phyloP scores from a whole-genome alignment of 2,113 vertebrate genomes.

The Pantherophis guttatus region DNA sequence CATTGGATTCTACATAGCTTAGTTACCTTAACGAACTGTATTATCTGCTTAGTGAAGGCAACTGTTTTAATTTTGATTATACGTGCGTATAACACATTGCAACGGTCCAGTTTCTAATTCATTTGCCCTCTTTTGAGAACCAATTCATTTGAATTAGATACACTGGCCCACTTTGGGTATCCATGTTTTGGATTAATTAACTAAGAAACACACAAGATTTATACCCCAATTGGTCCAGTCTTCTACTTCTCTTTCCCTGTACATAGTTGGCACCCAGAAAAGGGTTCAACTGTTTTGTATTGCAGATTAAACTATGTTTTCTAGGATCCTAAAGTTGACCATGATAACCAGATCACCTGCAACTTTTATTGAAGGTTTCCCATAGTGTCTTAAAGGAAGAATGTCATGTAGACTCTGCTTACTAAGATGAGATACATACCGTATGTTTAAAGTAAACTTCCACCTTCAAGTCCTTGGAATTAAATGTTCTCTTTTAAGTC shows the following conservation, averaged over 20 bases:
- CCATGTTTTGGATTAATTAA: neutral
- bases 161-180: neutral
- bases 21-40: neutral
- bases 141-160: neutral
- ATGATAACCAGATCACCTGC: neutral
- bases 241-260: neutral
- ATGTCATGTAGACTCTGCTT: neutral
- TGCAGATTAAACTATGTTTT: neutral
- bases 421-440: neutral
- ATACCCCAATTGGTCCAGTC: too few species aligned
- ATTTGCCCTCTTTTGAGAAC: neutral
- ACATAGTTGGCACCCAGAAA: neutral
- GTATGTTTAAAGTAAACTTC: neutral
- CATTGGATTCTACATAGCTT: slow-evolving; percentile 7
- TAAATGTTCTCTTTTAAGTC: slow-evolving; percentile 21
- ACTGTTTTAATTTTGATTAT: neutral
- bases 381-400: neutral
- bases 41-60: neutral
- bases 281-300: neutral
- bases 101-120: slow-evolving; percentile 17
- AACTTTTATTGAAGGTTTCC: neutral
- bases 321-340: neutral
- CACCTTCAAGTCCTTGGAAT: neutral
- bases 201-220: neutral
- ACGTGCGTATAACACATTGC: neutral